Base-by-base conservation (phyloP, 2,797 vertebrate species). In the Vireo griseus region DNA sequence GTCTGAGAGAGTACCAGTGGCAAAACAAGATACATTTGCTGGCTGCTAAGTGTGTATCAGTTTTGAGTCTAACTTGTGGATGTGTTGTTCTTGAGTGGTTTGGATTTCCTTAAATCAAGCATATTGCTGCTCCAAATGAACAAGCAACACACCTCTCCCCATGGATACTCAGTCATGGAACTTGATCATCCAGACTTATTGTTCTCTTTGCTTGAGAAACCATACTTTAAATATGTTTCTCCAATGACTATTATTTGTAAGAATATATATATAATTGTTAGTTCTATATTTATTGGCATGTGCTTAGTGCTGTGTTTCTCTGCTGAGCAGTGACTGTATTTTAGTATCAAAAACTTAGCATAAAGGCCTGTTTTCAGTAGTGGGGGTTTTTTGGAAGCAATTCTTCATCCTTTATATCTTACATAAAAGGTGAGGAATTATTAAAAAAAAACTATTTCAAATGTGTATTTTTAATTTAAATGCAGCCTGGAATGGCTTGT, bases 391-490 rank as follows among this genome's bases (percentile, higher is more conserved):
- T 83, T 40, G 40, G 0, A 13, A 52, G 16, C 54, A 25, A 20
- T 74, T 10, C 5, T 68, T 84, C 50, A 13, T 89, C 35, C 48
- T 71, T 88, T 83, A 45, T 75, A 18, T 42, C 16, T 1, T 85
- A 31, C 13, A 47, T 35, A 71, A 69, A 97, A 95, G 82, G 51
- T 91, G 78, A 91, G 61, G 74, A 92, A 93, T 97, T 94, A 82
- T 81, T 95, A 95, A 91, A 73, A 95, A 91, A 73, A 77, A 92
- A 87, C 66, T 52, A 55, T 91, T 96, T 96, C 78, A 97, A 82
- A 95, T 62, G 68, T 81, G 69, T 93, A 80, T 96, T 92, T 97
- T 96, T 79, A 88, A 93, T 93, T 95, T 65, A 86, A 96, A 94
- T 91, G 85, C 93, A 92, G 88, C 95, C 95, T 97, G 94, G 76